Evolutionary conservation across 2,113 vertebrate species (phyloP).

Genomic region (Tringa solitaria): DNA sequence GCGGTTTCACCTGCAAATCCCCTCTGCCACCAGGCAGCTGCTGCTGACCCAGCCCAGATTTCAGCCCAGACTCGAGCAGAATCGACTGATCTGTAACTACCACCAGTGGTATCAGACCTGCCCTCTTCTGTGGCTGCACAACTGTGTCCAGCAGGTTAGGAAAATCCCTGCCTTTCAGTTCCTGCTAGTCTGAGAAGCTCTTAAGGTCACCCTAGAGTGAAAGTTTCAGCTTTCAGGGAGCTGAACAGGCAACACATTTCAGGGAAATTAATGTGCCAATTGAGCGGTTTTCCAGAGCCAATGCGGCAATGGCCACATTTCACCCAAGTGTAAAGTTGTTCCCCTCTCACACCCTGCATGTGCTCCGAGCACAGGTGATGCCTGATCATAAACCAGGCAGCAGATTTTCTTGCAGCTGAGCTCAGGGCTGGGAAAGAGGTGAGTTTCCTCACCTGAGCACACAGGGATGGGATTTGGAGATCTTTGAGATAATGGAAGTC

Average conservation of each 20-base stretch:
- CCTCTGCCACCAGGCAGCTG: neutral
- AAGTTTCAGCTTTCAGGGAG: neutral
- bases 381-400: fast-evolving
- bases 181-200: neutral
- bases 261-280: neutral
- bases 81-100: neutral
- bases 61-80: neutral
- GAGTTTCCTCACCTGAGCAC: neutral
- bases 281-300: neutral
- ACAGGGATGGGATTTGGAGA: neutral
- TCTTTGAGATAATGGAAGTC: neutral
- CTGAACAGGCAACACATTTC: neutral
- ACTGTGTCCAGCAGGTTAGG: neutral
- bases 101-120: neutral
- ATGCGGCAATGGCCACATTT: fast-evolving
- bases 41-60: neutral
- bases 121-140: fast-evolving
- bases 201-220: neutral
- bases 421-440: neutral
- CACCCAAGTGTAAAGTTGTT: neutral
- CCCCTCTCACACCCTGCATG: neutral
- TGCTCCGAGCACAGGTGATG: neutral
- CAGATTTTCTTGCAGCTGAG: neutral
- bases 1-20: neutral
- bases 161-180: neutral